Percentiles rank a stretch among this genome's conserved stretches.
These are phyloP conservation scores for Thalpophila matura DNA, from an alignment of 2,888 invertebrate genomes.

Conservation along the genomic window DNA sequence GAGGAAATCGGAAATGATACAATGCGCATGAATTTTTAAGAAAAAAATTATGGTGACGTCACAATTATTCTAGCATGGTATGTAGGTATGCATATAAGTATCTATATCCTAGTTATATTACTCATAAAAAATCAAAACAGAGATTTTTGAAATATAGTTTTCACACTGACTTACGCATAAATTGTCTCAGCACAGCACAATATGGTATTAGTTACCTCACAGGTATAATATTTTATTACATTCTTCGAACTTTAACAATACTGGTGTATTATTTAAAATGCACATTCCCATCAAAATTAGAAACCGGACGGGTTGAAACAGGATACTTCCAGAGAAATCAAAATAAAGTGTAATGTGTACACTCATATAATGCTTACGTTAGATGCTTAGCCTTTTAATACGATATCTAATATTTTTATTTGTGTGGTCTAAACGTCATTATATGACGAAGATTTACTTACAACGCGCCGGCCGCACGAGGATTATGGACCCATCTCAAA, in stretches of 20 bases:
- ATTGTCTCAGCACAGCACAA: constrained; percentile 22
- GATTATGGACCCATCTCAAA: constrained; percentile 88
- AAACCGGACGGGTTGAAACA: constrained; percentile 53
- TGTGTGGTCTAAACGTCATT: constrained; percentile 85
- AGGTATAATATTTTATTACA: constrained; percentile 63
- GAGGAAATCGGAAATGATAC: background rate
- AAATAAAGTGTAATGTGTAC: constrained; percentile 69
- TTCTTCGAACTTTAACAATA: constrained; percentile 66
- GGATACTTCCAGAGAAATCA: constrained; percentile 53
- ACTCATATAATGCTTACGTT: constrained; percentile 63
- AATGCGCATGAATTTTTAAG: background rate
- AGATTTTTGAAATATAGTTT: constrained; percentile 6
- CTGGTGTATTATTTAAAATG: constrained; percentile 48
- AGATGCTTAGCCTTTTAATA: constrained; percentile 69
- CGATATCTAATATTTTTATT: constrained; percentile 78
- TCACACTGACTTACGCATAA: constrained; percentile 42
- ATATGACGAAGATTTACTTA: constrained; percentile 84
- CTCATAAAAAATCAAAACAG: background rate
- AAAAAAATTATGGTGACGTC: too few species aligned
- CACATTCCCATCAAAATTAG: constrained; percentile 52
- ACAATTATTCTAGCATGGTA: too few species aligned
- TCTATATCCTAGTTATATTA: too few species aligned
- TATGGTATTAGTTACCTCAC: constrained; percentile 26
- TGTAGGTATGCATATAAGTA: background rate
- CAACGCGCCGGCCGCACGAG: constrained; percentile 79